A percentile compares a stretch with the other conserved stretches of the same genome.
These are phyloP conservation scores for Naso thynnoides DNA, from an alignment of 2,797 vertebrate genomes.

Conservation along the genomic window DNA sequence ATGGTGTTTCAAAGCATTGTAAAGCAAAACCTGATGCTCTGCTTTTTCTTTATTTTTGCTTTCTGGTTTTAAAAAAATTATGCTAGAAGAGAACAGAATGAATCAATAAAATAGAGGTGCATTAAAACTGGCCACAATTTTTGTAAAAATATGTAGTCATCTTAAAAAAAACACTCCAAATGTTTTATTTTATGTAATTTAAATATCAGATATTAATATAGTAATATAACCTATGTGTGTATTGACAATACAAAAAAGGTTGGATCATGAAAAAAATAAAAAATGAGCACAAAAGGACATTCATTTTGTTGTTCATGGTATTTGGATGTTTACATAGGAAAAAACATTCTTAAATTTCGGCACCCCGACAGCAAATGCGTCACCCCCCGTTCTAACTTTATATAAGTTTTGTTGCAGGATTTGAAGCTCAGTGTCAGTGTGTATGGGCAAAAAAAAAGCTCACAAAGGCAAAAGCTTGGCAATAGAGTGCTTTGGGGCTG, in stretches of 20 bases:
- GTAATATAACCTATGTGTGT: no score
- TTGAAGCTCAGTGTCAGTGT: not conserved
- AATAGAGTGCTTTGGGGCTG: not conserved
- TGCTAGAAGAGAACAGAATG: not conserved
- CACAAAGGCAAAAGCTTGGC: not conserved
- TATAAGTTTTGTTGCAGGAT: not conserved
- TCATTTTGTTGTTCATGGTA: no score
- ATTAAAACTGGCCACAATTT: not conserved
- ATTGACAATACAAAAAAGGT: not conserved
- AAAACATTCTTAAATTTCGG: no score
- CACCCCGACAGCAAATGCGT: not conserved
- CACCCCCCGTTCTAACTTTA: no score
- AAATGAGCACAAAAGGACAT: not conserved
- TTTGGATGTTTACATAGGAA: no score
- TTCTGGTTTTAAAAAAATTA: not conserved
- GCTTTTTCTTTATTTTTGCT: not conserved
- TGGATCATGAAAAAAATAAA: not conserved
- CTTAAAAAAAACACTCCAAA: not conserved
- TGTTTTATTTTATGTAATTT: not conserved
- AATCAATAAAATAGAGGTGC: not conserved
- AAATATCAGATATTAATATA: no score
- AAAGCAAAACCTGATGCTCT: constrained; percentile 31
- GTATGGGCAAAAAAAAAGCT: not conserved
- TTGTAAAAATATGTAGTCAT: not conserved
- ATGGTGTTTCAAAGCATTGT: constrained; percentile 36